Conservation (phyloP, 2,888 invertebrate genomes). For the Gonocerus acuteangulatus region DNA sequence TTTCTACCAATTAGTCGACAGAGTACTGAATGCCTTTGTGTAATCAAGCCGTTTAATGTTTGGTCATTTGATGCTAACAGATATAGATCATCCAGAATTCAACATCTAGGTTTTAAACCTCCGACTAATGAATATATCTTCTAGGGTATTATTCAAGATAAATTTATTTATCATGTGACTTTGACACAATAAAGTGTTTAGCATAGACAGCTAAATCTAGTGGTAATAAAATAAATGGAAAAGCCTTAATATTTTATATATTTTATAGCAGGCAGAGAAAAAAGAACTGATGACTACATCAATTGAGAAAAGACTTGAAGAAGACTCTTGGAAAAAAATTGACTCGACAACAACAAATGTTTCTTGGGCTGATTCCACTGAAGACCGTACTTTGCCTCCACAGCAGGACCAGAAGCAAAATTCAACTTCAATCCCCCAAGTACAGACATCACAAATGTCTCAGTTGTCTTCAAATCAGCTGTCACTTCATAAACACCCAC, state of each 20-base stretch:
- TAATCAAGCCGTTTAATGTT: not conserved
- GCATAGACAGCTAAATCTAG: no score
- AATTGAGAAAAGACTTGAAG: conserved; percentile 4
- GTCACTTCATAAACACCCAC: not conserved
- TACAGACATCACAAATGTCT: not conserved
- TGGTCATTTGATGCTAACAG: no score
- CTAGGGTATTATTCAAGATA: no score
- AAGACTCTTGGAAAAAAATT: conserved; percentile 19
- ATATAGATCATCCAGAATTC: no score
- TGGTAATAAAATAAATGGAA: no score
- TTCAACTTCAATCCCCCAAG: not conserved
- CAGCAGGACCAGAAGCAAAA: not conserved
- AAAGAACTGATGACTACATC: conserved; percentile 11
- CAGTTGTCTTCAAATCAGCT: not conserved
- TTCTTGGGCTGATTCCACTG: conserved; percentile 14
- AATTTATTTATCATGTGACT: no score
- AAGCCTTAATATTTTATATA: no score
- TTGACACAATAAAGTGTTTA: no score
- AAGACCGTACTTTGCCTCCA: not conserved
- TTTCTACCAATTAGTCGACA: not conserved
- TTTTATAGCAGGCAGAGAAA: conserved; percentile 10
- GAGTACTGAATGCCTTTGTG: not conserved
- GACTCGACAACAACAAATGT: not conserved
- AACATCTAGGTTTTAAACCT: no score
- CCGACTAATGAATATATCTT: no score